A percentile compares a stretch with the other conserved stretches of the same genome.
Evolutionary conservation across 1,140 invertebrate genomes (phyloP).

Genomic region (Cotesia chilonis): DNA sequence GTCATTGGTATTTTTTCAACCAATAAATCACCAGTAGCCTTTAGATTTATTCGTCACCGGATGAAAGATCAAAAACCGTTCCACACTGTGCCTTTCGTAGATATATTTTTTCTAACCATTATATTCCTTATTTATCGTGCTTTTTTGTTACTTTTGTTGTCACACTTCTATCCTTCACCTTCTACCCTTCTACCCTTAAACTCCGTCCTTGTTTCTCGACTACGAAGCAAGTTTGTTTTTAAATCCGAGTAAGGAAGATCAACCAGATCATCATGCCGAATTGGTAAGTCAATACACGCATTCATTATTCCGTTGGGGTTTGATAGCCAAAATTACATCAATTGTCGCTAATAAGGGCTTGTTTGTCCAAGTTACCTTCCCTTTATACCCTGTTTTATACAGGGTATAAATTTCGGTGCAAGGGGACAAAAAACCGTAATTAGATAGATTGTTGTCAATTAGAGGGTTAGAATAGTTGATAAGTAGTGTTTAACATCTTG

Average conservation of each 20-base stretch:
- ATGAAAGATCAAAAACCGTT: constrained; percentile 31
- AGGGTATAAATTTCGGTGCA: background rate
- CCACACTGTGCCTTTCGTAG: constrained; percentile 32
- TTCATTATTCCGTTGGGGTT: too few relatives aligned
- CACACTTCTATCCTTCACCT: background rate
- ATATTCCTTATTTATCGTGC: constrained; percentile 12
- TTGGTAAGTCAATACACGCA: background rate
- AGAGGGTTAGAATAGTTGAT: constrained; percentile 39
- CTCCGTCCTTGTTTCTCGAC: too few relatives aligned
- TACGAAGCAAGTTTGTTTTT: too few relatives aligned
- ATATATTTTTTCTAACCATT: too few relatives aligned
- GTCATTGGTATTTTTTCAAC: too few relatives aligned
- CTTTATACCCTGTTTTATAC: too few relatives aligned
- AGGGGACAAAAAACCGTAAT: constrained; percentile 24
- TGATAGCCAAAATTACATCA: constrained; percentile 16
- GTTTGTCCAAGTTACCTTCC: constrained; percentile 11
- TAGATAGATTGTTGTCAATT: constrained; percentile 43
- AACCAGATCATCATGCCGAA: background rate
- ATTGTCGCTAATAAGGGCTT: constrained; percentile 29
- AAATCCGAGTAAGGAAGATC: background rate
- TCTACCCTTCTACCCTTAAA: background rate
- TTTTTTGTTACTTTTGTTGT: background rate
- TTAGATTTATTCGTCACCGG: constrained; percentile 25
- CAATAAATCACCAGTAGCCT: constrained; percentile 27
- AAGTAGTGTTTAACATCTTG: constrained; percentile 47